Conservation (phyloP, 1,140 invertebrate species). For the Trialeurodes vaporariorum region DNA sequence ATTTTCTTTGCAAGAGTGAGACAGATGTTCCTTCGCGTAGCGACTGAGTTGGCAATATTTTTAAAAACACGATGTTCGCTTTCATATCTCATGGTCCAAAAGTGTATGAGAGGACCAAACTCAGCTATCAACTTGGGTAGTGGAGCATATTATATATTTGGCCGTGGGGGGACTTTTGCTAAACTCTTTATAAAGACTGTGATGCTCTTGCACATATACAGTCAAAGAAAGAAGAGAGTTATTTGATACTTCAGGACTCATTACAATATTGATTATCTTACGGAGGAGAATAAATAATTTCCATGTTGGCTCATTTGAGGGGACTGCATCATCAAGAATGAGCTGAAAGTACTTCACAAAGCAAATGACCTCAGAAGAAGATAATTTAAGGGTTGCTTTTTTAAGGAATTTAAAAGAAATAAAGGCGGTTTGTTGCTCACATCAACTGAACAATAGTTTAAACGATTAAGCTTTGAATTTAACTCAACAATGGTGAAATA, state of each 20-base stretch:
- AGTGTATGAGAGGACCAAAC: neutral
- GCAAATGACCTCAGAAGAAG: constrained; percentile 23
- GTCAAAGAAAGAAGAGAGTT: neutral
- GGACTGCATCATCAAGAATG: constrained; percentile 24
- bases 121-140: neutral
- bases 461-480: neutral
- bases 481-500: neutral
- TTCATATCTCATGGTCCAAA: neutral
- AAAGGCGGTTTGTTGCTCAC: neutral
- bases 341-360: constrained; percentile 21
- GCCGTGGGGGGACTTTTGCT: neutral
- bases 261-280: constrained; percentile 23
- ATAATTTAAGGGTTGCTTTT: constrained; percentile 19
- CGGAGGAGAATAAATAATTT: constrained; percentile 20
- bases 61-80: neutral
- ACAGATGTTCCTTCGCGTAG: neutral
- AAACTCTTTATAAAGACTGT: neutral
- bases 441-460: neutral
- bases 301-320: constrained; percentile 20
- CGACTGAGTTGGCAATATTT: neutral
- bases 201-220: neutral
- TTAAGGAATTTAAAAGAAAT: constrained; percentile 6
- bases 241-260: neutral
- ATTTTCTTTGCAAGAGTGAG: neutral
- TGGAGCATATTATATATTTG: neutral